Conservation (phyloP, 2,113 vertebrate species). For the Lamprotornis superbus region DNA sequence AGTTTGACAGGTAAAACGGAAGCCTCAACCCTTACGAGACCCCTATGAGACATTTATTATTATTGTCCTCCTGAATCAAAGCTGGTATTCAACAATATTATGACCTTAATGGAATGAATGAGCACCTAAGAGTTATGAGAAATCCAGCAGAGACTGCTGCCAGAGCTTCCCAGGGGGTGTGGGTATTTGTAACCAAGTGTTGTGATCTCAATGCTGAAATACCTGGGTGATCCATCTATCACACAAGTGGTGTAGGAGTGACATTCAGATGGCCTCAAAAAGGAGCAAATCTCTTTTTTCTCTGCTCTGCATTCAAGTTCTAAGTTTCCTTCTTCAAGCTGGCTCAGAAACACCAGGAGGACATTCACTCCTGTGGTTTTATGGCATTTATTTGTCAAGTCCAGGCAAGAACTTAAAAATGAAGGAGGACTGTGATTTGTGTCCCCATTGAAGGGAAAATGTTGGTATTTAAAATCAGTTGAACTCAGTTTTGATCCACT, state of each 20-base stretch:
- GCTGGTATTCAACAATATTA: background rate
- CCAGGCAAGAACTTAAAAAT: conserved; percentile 30
- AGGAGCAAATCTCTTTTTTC: background rate
- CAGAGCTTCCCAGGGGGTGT: background rate
- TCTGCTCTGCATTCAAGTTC: background rate
- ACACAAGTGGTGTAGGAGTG: background rate
- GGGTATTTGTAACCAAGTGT: background rate
- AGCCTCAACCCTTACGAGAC: background rate
- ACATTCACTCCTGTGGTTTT: conserved; percentile 31
- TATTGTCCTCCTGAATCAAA: background rate
- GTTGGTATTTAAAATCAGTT: background rate
- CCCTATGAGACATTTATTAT: background rate
- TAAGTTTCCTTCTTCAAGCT: background rate
- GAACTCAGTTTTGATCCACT: background rate
- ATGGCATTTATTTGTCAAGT: conserved; percentile 14
- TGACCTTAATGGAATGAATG: background rate
- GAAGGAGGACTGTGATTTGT: background rate
- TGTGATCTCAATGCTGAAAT: background rate
- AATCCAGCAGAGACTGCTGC: background rate
- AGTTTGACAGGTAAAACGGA: background rate
- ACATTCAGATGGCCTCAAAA: background rate
- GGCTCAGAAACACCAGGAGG: conserved; percentile 12
- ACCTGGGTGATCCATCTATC: background rate
- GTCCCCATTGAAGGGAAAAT: background rate
- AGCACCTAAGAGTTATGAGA: background rate